These are phyloP conservation scores for Coptodon rendalli DNA, from an alignment of 2,113 vertebrate species.

Conservation along the genomic window DNA sequence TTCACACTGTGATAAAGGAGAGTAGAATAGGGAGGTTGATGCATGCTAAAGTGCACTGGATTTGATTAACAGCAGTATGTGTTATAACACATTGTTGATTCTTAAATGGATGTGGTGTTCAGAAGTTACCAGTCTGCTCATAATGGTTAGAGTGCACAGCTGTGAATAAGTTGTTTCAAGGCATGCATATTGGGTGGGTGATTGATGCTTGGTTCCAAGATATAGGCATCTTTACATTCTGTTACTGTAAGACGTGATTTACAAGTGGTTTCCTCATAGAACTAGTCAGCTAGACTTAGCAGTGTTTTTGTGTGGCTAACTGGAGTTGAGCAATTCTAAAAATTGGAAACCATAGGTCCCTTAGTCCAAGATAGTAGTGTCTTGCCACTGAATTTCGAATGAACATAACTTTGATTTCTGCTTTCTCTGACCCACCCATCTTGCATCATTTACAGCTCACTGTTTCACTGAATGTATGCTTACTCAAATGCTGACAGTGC, in stretches of 20 bases:
- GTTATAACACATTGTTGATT: constrained; percentile 4
- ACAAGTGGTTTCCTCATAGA: neutral
- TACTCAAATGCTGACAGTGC: constrained; percentile 64
- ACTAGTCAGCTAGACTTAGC: neutral
- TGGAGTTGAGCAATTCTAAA: neutral
- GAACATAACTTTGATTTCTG: neutral
- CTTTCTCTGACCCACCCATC: neutral
- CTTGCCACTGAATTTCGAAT: constrained; percentile 4
- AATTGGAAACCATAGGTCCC: neutral
- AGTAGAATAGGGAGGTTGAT: neutral
- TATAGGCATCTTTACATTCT: neutral
- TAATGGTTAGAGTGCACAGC: neutral
- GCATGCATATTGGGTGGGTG: neutral
- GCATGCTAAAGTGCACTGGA: neutral
- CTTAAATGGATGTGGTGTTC: neutral
- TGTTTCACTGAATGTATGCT: constrained; percentile 51
- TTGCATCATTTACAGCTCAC: constrained; percentile 13
- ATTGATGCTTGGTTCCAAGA: neutral
- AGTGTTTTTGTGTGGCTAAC: neutral
- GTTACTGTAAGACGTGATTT: neutral
- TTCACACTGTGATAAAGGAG: neutral
- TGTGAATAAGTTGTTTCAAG: neutral
- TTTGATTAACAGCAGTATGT: neutral
- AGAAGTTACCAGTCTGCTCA: neutral
- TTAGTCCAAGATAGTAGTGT: neutral